These are phyloP conservation scores for Dorcus hopei DNA, from an alignment of 2,888 invertebrate species.

Conservation along the genomic window DNA sequence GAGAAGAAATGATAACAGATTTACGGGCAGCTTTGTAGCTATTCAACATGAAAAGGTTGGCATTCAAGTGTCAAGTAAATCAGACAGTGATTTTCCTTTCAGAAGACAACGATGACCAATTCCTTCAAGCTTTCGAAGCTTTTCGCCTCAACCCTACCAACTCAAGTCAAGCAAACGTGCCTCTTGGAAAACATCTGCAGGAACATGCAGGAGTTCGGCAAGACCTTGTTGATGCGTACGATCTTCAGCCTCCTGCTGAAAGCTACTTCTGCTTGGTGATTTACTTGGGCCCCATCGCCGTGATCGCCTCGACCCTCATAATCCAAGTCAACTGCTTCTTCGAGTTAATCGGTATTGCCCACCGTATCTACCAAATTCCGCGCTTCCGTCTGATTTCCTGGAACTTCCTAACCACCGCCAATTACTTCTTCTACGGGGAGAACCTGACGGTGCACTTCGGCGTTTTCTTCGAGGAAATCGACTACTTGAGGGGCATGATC, in stretches of 20 bases:
- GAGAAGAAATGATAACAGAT: no score
- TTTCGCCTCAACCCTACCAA: no score
- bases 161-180: no score
- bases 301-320: constrained; percentile 88
- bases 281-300: constrained; percentile 86
- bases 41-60: no score
- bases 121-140: no score
- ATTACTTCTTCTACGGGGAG: constrained; percentile 99
- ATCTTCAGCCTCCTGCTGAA: constrained; percentile 92
- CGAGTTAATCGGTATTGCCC: constrained; percentile 98
- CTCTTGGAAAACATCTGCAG: neutral
- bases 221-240: constrained; percentile 68
- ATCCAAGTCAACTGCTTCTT: constrained; percentile 99
- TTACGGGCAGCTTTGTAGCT: no score
- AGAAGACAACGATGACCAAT: no score
- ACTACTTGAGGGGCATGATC: constrained; percentile 70
- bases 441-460: constrained; percentile 94
- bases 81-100: no score
- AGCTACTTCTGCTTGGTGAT: constrained; percentile 84
- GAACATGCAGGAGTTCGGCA: constrained; percentile 13
- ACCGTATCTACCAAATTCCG: constrained; percentile 92
- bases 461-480: constrained; percentile 65
- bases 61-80: no score
- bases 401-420: constrained; percentile 96
- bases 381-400: constrained; percentile 97